A percentile compares a stretch with the other conserved stretches of the same genome.
Evolutionary conservation across 2,113 vertebrate species (phyloP).

Genomic region (Turdus rufiventris): DNA sequence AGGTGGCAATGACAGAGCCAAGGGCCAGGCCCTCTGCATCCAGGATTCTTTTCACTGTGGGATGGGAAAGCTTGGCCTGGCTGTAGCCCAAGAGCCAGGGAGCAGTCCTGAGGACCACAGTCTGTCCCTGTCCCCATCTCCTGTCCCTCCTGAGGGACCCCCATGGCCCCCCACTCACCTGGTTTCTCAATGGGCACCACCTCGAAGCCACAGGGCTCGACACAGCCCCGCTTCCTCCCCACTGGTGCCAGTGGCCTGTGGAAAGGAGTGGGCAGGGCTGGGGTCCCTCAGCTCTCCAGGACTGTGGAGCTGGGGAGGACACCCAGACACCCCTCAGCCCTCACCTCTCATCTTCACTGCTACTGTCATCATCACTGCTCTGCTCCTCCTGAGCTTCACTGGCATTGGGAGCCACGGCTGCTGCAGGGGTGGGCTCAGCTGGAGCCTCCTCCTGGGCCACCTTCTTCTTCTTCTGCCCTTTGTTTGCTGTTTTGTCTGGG

Average conservation of each 20-base stretch:
- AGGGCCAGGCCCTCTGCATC: conserved; percentile 89
- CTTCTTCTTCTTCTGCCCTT: conserved; percentile 15
- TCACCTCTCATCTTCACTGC: conserved; percentile 83
- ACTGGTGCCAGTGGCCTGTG: conserved; percentile 61
- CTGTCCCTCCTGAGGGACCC: fast-evolving
- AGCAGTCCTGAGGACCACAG: not conserved
- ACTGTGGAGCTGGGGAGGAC: not conserved
- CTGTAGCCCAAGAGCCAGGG: not conserved
- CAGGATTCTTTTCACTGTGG: conserved; percentile 81
- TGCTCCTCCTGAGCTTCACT: not conserved
- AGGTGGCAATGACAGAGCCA: conserved; percentile 84
- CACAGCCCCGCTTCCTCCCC: not conserved
- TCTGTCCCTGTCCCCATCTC: too few relatives aligned
- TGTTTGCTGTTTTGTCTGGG: not conserved
- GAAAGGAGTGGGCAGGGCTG: not conserved
- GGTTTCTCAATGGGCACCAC: conserved; percentile 88
- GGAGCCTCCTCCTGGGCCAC: not conserved
- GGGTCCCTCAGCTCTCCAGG: not conserved
- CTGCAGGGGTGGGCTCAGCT: not conserved
- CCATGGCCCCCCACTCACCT: conserved; percentile 69
- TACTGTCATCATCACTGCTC: conserved; percentile 66
- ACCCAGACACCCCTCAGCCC: not conserved
- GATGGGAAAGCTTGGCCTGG: not conserved
- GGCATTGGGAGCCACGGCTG: fast-evolving
- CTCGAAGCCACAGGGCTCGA: conserved; percentile 69